Percentiles rank a stretch among this genome's conserved stretches.
These are phyloP conservation scores for Hyla sarda DNA, from an alignment of 2,113 vertebrate species.

Conservation along the genomic window DNA sequence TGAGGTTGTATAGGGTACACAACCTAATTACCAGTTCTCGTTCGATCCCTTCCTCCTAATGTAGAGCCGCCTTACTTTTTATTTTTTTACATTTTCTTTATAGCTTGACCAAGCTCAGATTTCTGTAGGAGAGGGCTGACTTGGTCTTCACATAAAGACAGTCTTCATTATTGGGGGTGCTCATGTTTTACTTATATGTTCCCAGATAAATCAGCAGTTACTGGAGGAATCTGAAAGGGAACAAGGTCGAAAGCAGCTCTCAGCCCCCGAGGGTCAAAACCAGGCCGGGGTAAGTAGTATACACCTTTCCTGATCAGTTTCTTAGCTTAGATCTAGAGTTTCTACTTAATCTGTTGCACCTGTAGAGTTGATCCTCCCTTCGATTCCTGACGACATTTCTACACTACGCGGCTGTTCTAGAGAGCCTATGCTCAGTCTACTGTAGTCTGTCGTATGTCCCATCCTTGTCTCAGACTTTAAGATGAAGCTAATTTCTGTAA, in stretches of 20 bases:
- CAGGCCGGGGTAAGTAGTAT: conserved; percentile 78
- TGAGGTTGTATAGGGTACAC: too few species aligned
- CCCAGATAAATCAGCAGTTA: conserved; percentile 81
- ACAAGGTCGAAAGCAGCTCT: conserved; percentile 71
- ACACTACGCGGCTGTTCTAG: not conserved
- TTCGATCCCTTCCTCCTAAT: too few species aligned
- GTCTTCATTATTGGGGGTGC: not conserved
- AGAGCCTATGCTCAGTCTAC: not conserved
- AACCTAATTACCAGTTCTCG: too few species aligned
- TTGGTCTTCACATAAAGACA: not conserved
- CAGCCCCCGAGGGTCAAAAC: conserved; percentile 70
- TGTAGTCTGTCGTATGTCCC: not conserved
- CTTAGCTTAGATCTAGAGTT: not conserved
- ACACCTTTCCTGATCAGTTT: not conserved
- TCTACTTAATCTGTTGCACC: not conserved
- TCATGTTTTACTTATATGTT: not conserved
- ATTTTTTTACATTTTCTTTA: not conserved
- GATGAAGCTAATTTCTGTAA: conserved; percentile 9
- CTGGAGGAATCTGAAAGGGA: conserved; percentile 75
- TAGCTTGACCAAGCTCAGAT: not conserved
- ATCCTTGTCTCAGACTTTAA: not conserved
- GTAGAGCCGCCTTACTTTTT: too few species aligned
- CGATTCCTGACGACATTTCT: not conserved
- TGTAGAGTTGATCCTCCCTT: not conserved
- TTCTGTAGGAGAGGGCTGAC: not conserved